Percentiles rank a stretch among this genome's conserved stretches.
Evolutionary conservation across 2,888 invertebrate genomes (phyloP).

Genomic region (Chironomus tentans): DNA sequence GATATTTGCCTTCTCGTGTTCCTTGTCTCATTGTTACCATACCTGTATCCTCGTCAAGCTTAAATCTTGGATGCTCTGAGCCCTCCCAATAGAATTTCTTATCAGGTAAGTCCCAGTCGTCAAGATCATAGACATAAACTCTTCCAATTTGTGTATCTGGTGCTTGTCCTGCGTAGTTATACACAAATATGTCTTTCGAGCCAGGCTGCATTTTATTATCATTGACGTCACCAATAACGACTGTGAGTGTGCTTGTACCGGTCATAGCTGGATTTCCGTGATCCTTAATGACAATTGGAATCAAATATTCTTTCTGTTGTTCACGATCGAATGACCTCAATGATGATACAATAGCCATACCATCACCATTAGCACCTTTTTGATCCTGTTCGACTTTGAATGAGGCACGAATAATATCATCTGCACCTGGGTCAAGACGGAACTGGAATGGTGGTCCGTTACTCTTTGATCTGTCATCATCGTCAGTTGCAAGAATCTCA

Average conservation of each 20-base stretch:
- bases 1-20: constrained; percentile 78
- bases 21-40: constrained; percentile 94
- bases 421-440: constrained; percentile 84
- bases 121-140: constrained; percentile 94
- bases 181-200: constrained; percentile 92
- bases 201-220: constrained; percentile 99
- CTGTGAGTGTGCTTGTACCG: constrained; percentile 89
- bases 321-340: constrained; percentile 89
- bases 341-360: constrained; percentile 95
- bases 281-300: constrained; percentile 96
- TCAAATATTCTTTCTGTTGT: constrained; percentile 89
- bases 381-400: constrained; percentile 96
- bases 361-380: constrained; percentile 94
- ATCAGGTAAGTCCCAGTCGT: constrained; percentile 97
- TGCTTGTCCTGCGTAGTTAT: constrained; percentile 88
- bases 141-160: constrained; percentile 86
- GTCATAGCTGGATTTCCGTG: constrained; percentile 94
- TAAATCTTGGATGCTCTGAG: constrained; percentile 76
- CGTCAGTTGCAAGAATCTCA: constrained; percentile 86
- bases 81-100: constrained; percentile 95
- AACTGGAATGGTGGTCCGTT: constrained; percentile 97
- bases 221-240: constrained; percentile 95
- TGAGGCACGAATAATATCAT: constrained; percentile 85
- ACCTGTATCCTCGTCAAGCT: constrained; percentile 82
- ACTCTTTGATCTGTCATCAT: constrained; percentile 86